phyloP scores from a whole-genome alignment of 2,888 invertebrate species.

The Flexamia atlantica region DNA sequence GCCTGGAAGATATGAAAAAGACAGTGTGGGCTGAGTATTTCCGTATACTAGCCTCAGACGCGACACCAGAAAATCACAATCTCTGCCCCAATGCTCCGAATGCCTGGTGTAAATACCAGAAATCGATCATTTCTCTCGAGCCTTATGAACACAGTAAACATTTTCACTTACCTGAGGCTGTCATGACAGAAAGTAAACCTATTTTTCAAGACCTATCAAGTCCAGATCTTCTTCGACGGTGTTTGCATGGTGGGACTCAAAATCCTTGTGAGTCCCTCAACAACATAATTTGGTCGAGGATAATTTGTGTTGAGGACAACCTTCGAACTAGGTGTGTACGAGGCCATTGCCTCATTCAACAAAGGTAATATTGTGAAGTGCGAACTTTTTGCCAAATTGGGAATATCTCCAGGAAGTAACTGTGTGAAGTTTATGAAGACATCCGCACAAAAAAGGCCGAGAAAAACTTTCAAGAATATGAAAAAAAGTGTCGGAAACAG shows the following conservation, averaged over 20 bases:
- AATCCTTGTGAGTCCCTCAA: constrained; percentile 13
- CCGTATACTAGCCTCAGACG: constrained; percentile 62
- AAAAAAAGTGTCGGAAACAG: constrained; percentile 44
- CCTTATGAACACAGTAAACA: not conserved
- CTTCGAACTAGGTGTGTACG: constrained; percentile 28
- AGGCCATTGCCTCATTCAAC: constrained; percentile 18
- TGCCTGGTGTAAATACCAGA: not conserved
- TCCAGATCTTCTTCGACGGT: constrained; percentile 11
- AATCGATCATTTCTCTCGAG: not conserved
- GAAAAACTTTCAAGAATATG: constrained; percentile 8
- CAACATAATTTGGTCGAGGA: constrained; percentile 16
- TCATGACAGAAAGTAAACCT: constrained; percentile 7
- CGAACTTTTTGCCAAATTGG: constrained; percentile 10
- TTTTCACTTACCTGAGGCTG: not conserved
- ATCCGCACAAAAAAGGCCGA: constrained; percentile 23
- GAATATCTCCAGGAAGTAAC: constrained; percentile 37
- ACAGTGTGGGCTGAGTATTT: not conserved
- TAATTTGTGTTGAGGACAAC: constrained; percentile 35
- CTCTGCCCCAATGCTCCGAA: not conserved
- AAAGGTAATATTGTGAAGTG: constrained; percentile 30
- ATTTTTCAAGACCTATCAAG: constrained; percentile 1
- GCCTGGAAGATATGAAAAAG: not conserved
- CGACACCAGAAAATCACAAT: constrained; percentile 62
- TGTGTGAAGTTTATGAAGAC: constrained; percentile 32
- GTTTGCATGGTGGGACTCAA: not conserved